These are phyloP conservation scores for Invenusta paracnida DNA, from an alignment of 2,888 invertebrate genomes.

Conservation along the genomic window DNA sequence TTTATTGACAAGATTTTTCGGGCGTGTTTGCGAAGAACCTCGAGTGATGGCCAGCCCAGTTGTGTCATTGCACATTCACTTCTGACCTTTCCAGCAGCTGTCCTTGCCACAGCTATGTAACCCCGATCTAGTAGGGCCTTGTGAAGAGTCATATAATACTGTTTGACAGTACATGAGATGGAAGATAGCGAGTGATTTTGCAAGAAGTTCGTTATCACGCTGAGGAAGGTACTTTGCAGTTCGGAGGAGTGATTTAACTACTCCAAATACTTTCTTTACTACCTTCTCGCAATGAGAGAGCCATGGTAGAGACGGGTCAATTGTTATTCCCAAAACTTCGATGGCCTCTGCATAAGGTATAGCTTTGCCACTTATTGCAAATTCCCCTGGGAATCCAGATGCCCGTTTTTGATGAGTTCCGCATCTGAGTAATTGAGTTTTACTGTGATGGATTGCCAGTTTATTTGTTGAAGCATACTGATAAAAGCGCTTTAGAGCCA, in stretches of 20 bases:
- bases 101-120: slow-evolving; percentile 11
- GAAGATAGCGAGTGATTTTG: neutral
- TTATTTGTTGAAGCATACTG: slow-evolving; percentile 7
- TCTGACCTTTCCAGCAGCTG: slow-evolving; percentile 25
- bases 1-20: slow-evolving; percentile 9
- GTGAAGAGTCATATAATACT: slow-evolving; percentile 9
- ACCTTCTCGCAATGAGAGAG: neutral
- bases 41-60: slow-evolving; percentile 17
- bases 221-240: slow-evolving; percentile 10
- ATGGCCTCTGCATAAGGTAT: slow-evolving; percentile 23
- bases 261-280: slow-evolving; percentile 2
- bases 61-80: neutral
- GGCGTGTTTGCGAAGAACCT: slow-evolving; percentile 4
- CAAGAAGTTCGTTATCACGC: slow-evolving; percentile 2
- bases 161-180: slow-evolving; percentile 22
- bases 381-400: neutral
- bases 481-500: slow-evolving; percentile 22
- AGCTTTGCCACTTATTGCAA: neutral
- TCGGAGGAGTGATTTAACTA: neutral
- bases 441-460: slow-evolving; percentile 15
- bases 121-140: slow-evolving; percentile 2
- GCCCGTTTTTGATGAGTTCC: slow-evolving; percentile 11
- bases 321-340: slow-evolving; percentile 7
- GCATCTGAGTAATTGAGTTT: slow-evolving; percentile 21
- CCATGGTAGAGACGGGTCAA: neutral